These are phyloP conservation scores for Drosophila anomalipes DNA, from an alignment of 2,888 invertebrate species.

Conservation along the genomic window DNA sequence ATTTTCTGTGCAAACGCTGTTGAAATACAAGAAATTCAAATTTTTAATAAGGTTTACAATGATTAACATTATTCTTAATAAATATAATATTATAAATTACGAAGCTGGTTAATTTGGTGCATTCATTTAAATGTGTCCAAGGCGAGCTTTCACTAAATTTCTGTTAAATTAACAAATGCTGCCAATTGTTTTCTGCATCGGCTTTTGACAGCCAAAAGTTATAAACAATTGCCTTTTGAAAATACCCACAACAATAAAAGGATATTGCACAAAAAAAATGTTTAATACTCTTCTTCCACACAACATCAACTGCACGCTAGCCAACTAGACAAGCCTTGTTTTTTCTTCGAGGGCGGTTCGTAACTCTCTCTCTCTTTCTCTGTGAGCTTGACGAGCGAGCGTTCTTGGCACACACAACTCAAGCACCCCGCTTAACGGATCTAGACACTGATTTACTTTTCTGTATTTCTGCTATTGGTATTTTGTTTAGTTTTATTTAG, in stretches of 20 bases:
- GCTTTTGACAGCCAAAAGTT: background rate
- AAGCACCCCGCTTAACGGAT: conserved; percentile 39
- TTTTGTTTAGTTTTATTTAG: conserved; percentile 39
- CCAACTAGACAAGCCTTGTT: conserved; percentile 69
- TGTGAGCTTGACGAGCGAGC: conserved; percentile 41
- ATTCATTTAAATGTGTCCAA: background rate
- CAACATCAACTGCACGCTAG: conserved; percentile 39
- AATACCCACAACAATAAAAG: conserved; percentile 39
- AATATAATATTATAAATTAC: background rate
- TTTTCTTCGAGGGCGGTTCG: background rate
- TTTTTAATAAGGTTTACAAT: background rate
- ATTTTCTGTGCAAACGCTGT: conserved; percentile 4
- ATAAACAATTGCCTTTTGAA: conserved; percentile 55
- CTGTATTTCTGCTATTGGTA: conserved; percentile 14
- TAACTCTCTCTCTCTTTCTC: background rate
- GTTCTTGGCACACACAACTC: conserved; percentile 34
- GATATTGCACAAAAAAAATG: conserved; percentile 57
- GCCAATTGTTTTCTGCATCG: background rate
- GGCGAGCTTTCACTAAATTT: background rate
- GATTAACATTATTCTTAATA: conserved; percentile 1
- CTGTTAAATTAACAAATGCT: background rate
- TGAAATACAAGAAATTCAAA: conserved; percentile 16
- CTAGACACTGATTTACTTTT: conserved; percentile 19
- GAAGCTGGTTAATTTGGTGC: background rate
- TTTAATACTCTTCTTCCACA: conserved; percentile 6